phyloP scores from a whole-genome alignment of 2,797 vertebrate genomes.

The Ammospiza maritima region DNA sequence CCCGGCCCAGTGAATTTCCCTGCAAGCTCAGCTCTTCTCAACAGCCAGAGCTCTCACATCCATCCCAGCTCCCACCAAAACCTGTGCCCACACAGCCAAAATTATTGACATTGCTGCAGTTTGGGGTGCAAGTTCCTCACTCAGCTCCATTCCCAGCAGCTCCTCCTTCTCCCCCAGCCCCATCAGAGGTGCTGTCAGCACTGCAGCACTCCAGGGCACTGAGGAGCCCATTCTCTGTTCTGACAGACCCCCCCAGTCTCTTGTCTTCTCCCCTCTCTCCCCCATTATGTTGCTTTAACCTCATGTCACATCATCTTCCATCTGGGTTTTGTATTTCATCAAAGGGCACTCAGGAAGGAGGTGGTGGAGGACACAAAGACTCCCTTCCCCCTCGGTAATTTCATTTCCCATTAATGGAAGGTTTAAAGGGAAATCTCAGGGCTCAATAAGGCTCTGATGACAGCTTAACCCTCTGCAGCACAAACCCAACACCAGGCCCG shows the following conservation, averaged over 20 bases:
- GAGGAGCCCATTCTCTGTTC: neutral
- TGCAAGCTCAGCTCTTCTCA: neutral
- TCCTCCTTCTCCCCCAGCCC: neutral
- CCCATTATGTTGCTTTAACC: neutral
- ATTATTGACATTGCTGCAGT: neutral
- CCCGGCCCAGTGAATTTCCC: neutral
- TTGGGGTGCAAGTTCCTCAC: accelerated
- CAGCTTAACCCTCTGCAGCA: neutral
- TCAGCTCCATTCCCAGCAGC: neutral
- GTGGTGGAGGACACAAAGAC: neutral
- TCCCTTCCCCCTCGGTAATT: neutral
- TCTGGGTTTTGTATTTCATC: neutral
- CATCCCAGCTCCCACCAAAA: neutral
- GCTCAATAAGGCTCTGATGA: neutral
- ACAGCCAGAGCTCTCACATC: neutral
- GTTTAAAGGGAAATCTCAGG: neutral
- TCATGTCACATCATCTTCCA: accelerated
- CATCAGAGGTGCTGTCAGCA: neutral
- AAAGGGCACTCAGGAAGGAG: neutral
- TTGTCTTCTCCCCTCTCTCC: neutral
- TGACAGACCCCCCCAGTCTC: neutral
- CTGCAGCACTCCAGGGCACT: accelerated
- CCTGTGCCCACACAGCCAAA: neutral
- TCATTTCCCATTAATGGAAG: neutral
- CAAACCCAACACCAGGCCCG: neutral